phyloP scores from a whole-genome alignment of 1,140 invertebrate genomes.

The Micrasema longulum region DNA sequence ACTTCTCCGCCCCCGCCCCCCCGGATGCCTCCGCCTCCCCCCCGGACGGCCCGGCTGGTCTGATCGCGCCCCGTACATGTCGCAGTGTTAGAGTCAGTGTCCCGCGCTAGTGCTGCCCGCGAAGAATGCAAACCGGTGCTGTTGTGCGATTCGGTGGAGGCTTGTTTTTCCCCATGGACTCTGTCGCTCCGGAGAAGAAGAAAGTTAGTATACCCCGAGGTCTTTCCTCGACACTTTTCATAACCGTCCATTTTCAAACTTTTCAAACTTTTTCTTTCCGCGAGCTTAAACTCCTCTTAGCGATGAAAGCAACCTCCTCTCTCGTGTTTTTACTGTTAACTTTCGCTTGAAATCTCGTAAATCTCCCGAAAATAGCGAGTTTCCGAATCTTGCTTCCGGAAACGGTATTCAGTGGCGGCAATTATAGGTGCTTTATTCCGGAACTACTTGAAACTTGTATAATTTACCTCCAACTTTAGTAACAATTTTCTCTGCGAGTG shows the following conservation, averaged over 20 bases:
- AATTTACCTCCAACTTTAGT: constrained; percentile 38
- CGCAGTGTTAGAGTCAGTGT: constrained; percentile 69
- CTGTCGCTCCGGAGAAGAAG: constrained; percentile 54
- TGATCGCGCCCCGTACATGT: constrained; percentile 65
- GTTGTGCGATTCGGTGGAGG: constrained; percentile 54
- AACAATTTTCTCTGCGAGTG: constrained; percentile 18
- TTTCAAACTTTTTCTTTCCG: constrained; percentile 35
- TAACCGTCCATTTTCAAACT: constrained; percentile 39
- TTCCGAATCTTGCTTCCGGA: constrained; percentile 1
- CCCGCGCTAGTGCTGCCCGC: constrained; percentile 53
- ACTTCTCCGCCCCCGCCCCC: constrained; percentile 50
- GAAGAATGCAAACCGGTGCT: constrained; percentile 53
- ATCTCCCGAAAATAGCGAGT: background rate
- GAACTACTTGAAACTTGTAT: constrained; percentile 22
- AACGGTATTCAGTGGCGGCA: constrained; percentile 22
- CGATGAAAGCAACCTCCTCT: constrained; percentile 3
- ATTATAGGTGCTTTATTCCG: constrained; percentile 21
- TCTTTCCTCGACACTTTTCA: constrained; percentile 45
- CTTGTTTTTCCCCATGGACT: constrained; percentile 55
- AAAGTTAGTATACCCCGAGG: constrained; percentile 53
- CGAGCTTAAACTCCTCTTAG: constrained; percentile 11
- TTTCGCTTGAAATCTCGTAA: background rate
- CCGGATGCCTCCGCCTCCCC: constrained; percentile 55
- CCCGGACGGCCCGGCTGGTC: constrained; percentile 60
- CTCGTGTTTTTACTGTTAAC: background rate